Conservation (phyloP, 2,888 invertebrate species). For the Drosophila subsilvestris region DNA sequence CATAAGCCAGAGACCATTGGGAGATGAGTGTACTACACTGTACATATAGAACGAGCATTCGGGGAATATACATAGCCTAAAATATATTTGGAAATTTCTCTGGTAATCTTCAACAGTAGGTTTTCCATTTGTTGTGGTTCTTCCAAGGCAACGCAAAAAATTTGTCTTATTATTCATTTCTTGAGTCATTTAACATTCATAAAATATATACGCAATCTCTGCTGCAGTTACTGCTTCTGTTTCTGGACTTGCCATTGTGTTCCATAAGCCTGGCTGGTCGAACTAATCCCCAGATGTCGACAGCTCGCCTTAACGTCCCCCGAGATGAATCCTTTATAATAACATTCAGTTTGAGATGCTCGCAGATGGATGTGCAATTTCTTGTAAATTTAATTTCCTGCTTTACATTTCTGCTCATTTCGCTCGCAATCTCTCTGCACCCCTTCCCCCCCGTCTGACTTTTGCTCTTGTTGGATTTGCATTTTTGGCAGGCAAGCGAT, state of each 20-base stretch:
- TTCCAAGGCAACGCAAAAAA: not conserved
- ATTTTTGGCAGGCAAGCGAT: conserved; percentile 24
- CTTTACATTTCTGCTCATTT: conserved; percentile 57
- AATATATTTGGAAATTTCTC: not conserved
- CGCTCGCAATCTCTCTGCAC: conserved; percentile 3
- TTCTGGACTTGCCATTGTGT: not conserved
- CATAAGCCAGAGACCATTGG: too few relatives aligned
- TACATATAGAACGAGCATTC: not conserved
- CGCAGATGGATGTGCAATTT: conserved; percentile 56
- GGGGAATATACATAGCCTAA: not conserved
- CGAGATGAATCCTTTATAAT: conserved; percentile 17
- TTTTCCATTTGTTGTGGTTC: not conserved
- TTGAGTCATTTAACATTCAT: not conserved
- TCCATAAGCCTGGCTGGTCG: conserved; percentile 4
- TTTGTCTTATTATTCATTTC: not conserved
- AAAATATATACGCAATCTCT: not conserved
- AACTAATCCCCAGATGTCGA: conserved; percentile 35
- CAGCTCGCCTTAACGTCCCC: conserved; percentile 23
- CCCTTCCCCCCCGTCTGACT: not conserved
- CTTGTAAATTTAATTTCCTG: conserved; percentile 75
- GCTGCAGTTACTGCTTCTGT: not conserved
- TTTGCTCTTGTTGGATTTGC: conserved; percentile 25
- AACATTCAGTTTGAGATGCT: conserved; percentile 16
- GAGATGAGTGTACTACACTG: too few relatives aligned
- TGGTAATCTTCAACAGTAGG: not conserved